Percentiles rank a stretch among this genome's conserved stretches.
Conservation (phyloP, 1,140 invertebrate species). For the Pseudachorutes palmiensis region DNA sequence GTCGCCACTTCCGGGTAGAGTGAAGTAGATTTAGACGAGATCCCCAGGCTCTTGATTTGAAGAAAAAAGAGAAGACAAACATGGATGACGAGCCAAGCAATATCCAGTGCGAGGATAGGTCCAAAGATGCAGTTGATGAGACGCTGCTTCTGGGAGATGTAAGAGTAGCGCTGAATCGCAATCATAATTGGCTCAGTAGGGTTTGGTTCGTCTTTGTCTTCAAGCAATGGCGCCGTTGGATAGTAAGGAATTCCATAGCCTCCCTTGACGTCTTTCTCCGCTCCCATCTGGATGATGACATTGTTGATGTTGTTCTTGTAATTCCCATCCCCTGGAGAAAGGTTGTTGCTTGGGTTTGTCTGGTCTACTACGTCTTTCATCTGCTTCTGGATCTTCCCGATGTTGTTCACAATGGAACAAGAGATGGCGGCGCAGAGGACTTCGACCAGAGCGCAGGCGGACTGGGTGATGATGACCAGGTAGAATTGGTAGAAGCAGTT, state of each 20-base stretch:
- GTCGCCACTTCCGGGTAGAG: background rate
- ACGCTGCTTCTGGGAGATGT: constrained; percentile 15
- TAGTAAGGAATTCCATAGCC: constrained; percentile 2
- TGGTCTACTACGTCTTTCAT: background rate
- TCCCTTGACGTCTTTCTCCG: background rate
- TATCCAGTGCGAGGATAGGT: constrained; percentile 22
- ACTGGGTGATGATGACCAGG: constrained; percentile 21
- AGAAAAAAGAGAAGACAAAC: constrained; percentile 21
- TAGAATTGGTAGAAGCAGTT: constrained; percentile 30
- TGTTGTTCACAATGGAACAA: constrained; percentile 7
- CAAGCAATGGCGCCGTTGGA: background rate
- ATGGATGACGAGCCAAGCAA: constrained; percentile 17
- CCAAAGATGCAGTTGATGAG: constrained; percentile 29
- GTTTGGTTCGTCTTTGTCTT: background rate
- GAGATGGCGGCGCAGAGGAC: constrained; percentile 29
- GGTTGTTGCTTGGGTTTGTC: background rate
- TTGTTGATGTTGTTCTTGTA: background rate
- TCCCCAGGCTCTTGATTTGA: constrained; percentile 17
- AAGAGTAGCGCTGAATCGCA: constrained; percentile 22
- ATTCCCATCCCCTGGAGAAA: background rate
- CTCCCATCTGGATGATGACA: background rate
- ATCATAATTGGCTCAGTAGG: constrained; percentile 7
- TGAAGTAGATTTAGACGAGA: background rate
- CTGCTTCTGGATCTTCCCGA: background rate
- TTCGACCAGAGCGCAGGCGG: constrained; percentile 26